A percentile compares a stretch with the other conserved stretches of the same genome.
Conservation (phyloP, 2,113 vertebrate genomes). For the Condylura cristata region DNA sequence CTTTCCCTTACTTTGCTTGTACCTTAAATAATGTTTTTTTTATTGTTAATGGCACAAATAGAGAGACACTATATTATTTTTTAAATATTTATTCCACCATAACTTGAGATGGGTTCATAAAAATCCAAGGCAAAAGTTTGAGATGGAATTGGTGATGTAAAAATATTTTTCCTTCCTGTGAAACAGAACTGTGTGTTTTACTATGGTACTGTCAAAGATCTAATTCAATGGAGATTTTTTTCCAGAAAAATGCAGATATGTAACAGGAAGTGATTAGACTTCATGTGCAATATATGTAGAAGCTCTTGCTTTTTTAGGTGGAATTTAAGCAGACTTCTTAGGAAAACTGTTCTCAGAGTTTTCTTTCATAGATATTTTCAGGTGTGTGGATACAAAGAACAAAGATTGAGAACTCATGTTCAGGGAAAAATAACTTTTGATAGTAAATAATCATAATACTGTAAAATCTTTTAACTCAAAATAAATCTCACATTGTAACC, state of each 20-base stretch:
- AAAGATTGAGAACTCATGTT: neutral
- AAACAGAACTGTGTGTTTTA: neutral
- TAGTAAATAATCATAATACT: neutral
- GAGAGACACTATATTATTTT: neutral
- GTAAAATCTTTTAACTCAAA: constrained; percentile 31
- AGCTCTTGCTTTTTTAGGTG: neutral
- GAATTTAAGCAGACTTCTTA: neutral
- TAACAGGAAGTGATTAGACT: neutral
- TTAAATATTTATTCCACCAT: neutral
- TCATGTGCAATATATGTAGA: neutral
- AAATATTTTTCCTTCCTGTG: neutral
- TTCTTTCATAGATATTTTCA: neutral
- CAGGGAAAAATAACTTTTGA: neutral
- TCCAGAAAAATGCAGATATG: neutral
- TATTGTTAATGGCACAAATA: neutral
- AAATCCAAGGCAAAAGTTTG: neutral
- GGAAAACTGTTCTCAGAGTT: too few species aligned
- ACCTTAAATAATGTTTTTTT: neutral
- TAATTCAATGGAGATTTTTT: neutral
- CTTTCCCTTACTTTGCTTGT: neutral
- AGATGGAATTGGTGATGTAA: neutral
- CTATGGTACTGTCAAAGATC: neutral
- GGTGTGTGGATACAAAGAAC: neutral
- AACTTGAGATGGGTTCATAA: neutral
- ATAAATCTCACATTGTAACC: neutral